phyloP scores from a whole-genome alignment of 1,140 invertebrate genomes.

The Mercenaria mercenaria region DNA sequence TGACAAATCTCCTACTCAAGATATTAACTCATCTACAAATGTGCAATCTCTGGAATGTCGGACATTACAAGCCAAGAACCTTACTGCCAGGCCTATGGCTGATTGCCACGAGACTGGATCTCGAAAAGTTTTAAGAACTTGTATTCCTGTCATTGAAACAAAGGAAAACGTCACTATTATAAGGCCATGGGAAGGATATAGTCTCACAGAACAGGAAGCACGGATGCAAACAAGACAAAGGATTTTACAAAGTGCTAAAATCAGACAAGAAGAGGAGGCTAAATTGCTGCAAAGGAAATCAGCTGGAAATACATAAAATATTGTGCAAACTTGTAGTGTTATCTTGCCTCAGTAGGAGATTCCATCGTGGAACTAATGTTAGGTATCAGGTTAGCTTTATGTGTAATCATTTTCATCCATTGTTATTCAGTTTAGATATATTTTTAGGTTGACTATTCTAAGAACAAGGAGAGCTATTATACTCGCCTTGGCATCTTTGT shows the following conservation, averaged over 20 bases:
- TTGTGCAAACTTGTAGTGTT: neutral
- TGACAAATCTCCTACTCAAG: neutral
- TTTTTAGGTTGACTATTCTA: too few species aligned
- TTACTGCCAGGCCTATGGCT: neutral
- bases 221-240: conserved; percentile 35
- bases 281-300: conserved; percentile 23
- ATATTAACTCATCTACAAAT: neutral
- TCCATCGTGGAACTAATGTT: too few species aligned
- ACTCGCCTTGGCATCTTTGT: too few species aligned
- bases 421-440: too few species aligned
- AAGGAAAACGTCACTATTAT: neutral
- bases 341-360: neutral
- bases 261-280: conserved; percentile 23
- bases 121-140: too few species aligned
- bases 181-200: neutral
- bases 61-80: neutral
- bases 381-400: too few species aligned
- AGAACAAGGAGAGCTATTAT: too few species aligned
- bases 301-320: neutral
- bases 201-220: conserved; percentile 32
- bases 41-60: neutral
- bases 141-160: too few species aligned
- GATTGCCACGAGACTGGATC: neutral
- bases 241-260: conserved; percentile 50
- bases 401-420: too few species aligned